Base-by-base conservation (phyloP, 2,888 invertebrate species). In the Pediacus dermestoides region DNA sequence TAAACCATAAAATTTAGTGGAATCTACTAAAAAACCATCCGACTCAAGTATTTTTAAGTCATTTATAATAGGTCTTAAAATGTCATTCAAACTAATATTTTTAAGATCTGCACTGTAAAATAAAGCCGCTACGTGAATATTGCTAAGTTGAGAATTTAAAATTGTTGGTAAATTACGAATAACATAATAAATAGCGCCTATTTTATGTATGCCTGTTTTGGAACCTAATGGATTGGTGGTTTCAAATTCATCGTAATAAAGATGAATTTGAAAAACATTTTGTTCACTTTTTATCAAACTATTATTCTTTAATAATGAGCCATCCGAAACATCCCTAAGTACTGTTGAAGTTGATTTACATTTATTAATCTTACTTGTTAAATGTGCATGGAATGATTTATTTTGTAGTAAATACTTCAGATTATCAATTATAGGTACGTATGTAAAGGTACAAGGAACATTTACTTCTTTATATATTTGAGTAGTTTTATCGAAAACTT, bases 31-130 rank as follows among this genome's bases (percentile, higher is more conserved):
- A 25, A 39, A 32, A 8, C 45, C 48, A 7, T 34, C 30, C 14
- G 13, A 34, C 33, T 48, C 48, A 16, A 46, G 30, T 9, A 38
- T 27, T 39, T 43, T 33, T 16, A 48, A 10, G 34, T 48, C 48
- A 9, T 34, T 18, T 14, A 48, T 14, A 9, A 48, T 26, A 10
- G 38, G 46, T 21, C 27, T 27, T 30, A 48, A 32, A 35, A 43
- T 22, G 7, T 11, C 8, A 33, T 34, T 38, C 18, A 40, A 18
- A 16, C 11, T 23, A 21, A 30, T 12, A 10, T 12, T 15, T 25
- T 48, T 45, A 32, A 46, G 23, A 40, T 48, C 48, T 8, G 16
- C 16, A 7, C 37, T 22, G 35, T 35, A 43, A 43, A 30, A 46
- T 27, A 48, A 39, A 3, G 33, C 35, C n/a, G 36, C 15, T 16